Conservation (phyloP, 2,888 invertebrate genomes). For the Cerastis leucographa region DNA sequence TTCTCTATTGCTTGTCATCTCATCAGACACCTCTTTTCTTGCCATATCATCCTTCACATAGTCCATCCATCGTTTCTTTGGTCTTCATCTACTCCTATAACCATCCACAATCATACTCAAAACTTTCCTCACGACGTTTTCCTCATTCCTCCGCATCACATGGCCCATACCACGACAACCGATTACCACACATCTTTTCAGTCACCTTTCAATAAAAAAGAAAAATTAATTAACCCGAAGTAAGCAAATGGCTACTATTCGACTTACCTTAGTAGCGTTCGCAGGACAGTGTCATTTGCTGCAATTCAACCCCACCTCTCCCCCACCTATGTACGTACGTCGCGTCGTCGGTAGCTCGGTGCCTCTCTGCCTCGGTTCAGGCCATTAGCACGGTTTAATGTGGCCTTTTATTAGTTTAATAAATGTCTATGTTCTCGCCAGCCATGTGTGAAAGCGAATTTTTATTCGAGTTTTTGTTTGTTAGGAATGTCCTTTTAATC, state of each 20-base stretch:
- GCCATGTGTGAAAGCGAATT: slow-evolving; percentile 61
- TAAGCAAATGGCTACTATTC: slow-evolving; percentile 5
- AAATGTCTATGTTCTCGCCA: slow-evolving; percentile 62
- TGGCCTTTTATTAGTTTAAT: slow-evolving; percentile 68
- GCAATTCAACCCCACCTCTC: slow-evolving; percentile 59
- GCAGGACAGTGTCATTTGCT: slow-evolving; percentile 57
- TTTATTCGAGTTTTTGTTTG: slow-evolving; percentile 60
- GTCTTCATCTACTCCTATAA: too few species aligned
- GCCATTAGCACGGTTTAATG: slow-evolving; percentile 69
- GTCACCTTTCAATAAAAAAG: background rate
- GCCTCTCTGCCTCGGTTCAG: slow-evolving; percentile 47
- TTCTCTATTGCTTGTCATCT: too few species aligned
- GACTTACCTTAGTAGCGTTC: slow-evolving; percentile 44
- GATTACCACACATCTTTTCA: too few species aligned
- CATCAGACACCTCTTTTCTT: too few species aligned
- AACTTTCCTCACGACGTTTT: too few species aligned
- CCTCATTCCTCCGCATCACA: too few species aligned
- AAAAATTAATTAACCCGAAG: background rate
- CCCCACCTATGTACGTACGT: slow-evolving; percentile 19
- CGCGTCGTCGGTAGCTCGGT: slow-evolving; percentile 23
- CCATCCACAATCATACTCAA: too few species aligned
- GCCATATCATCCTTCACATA: too few species aligned
- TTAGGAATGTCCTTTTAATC: slow-evolving; percentile 59
- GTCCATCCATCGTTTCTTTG: too few species aligned
- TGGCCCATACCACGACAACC: too few species aligned